These are phyloP conservation scores for Melanostoma mellinum DNA, from an alignment of 2,888 invertebrate genomes.

Conservation along the genomic window DNA sequence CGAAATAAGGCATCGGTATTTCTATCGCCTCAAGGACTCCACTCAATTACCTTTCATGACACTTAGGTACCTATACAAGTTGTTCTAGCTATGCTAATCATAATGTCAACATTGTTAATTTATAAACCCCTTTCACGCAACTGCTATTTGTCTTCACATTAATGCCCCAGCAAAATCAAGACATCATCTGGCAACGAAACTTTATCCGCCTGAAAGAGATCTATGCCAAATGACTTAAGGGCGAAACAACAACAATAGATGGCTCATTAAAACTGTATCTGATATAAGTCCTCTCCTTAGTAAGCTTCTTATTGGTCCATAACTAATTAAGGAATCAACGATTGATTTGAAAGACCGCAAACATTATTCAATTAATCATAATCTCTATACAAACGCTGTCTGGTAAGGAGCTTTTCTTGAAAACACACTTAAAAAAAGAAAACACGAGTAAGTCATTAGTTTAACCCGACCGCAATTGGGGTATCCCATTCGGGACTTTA, in stretches of 20 bases:
- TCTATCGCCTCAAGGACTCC: no score
- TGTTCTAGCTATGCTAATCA: neutral
- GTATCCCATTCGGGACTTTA: no score
- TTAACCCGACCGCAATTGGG: neutral
- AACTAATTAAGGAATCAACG: conserved; percentile 28
- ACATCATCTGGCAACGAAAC: neutral
- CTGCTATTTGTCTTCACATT: neutral
- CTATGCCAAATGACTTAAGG: neutral
- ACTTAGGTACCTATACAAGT: no score
- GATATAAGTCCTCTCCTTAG: no score
- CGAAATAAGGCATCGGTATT: no score
- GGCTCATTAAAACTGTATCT: no score
- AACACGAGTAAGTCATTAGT: conserved; percentile 21
- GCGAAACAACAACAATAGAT: no score
- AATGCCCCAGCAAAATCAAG: neutral
- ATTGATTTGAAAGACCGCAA: conserved; percentile 26
- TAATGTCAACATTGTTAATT: conserved; percentile 13
- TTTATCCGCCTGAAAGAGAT: neutral
- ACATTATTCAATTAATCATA: conserved; percentile 27
- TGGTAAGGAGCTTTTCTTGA: conserved; percentile 25
- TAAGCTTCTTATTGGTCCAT: no score
- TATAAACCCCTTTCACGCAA: neutral
- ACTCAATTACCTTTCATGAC: no score
- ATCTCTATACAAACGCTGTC: neutral
- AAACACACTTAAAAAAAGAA: neutral